Conservation (phyloP, 2,113 vertebrate species). For the Felis chaus region DNA sequence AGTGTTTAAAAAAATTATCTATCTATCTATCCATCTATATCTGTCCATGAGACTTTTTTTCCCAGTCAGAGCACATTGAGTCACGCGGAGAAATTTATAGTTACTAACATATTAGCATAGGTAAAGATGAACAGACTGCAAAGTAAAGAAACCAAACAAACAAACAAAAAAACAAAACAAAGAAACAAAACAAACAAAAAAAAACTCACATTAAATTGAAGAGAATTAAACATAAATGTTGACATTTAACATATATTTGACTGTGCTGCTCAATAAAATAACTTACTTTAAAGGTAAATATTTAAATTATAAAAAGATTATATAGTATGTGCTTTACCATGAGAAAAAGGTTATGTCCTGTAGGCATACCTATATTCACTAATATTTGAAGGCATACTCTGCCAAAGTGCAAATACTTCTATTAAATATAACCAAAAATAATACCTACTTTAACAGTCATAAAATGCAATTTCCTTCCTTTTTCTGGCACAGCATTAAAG, state of each 20-base stretch:
- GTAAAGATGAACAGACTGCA: not conserved
- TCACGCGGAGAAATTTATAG: not conserved
- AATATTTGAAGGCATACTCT: constrained; percentile 20
- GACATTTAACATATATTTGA: constrained; percentile 49
- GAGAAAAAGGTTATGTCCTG: constrained; percentile 44
- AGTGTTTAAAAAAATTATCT: not conserved
- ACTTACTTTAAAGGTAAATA: constrained; percentile 47
- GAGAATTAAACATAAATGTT: constrained; percentile 33
- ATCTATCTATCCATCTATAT: not conserved
- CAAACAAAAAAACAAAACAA: not conserved
- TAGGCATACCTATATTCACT: not conserved
- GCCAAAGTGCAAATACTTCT: constrained; percentile 51
- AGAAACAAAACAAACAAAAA: not conserved
- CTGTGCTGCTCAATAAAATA: constrained; percentile 28
- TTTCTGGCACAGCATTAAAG: not conserved
- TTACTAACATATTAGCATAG: not conserved
- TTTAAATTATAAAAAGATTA: constrained; percentile 38
- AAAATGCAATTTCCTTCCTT: not conserved
- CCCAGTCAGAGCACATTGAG: not conserved
- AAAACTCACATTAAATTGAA: not conserved
- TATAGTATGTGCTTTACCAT: not conserved
- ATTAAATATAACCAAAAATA: constrained; percentile 52
- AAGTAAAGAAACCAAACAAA: not conserved
- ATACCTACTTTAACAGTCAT: not conserved
- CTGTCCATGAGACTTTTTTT: not conserved